Percentiles rank a stretch among this genome's conserved stretches.
Conservation (phyloP, 2,113 vertebrate species). For the Myrmecobius fasciatus region DNA sequence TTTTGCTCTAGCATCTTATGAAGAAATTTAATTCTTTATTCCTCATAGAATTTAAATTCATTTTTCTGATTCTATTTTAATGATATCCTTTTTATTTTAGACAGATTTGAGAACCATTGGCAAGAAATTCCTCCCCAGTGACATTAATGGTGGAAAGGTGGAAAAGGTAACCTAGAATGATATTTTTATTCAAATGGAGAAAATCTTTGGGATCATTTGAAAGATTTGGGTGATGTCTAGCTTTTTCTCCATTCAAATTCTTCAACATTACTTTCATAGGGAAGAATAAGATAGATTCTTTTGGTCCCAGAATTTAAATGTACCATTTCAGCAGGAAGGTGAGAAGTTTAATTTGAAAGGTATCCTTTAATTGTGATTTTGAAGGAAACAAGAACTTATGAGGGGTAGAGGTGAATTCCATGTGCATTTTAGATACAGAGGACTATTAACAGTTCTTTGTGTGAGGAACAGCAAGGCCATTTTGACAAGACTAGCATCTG, state of each 20-base stretch:
- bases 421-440: background rate
- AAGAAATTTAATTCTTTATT: conserved; percentile 27
- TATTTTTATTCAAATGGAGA: background rate
- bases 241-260: background rate
- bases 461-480: background rate
- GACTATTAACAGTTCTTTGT: background rate
- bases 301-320: background rate
- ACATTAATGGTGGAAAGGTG: conserved; percentile 95
- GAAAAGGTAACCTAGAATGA: conserved; percentile 89
- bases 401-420: background rate
- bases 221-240: background rate
- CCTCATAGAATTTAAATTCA: conserved; percentile 43
- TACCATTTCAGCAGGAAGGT: background rate
- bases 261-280: background rate
- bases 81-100: conserved; percentile 86
- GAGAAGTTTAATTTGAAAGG: background rate
- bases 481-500: background rate
- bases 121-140: conserved; percentile 92
- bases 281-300: background rate
- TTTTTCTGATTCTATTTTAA: conserved; percentile 75
- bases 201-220: background rate
- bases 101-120: conserved; percentile 96
- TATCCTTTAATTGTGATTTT: background rate
- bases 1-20: conserved; percentile 1
- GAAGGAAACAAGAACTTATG: background rate